These are phyloP conservation scores for Boloria euphrosyne DNA, from an alignment of 2,888 invertebrate genomes.

Conservation along the genomic window DNA sequence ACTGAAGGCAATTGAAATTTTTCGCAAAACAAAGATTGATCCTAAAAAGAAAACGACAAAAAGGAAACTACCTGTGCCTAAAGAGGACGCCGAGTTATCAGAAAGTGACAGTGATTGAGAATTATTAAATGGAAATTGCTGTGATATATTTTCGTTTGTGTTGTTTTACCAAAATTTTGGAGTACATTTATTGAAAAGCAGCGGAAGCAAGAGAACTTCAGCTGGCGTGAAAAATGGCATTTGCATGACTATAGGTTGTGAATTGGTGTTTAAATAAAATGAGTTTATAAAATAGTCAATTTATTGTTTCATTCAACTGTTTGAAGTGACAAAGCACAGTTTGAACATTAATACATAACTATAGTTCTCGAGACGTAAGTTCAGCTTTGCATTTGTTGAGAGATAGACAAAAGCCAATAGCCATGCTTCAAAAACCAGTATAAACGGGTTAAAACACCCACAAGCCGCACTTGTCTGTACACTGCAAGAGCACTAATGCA, in stretches of 20 bases:
- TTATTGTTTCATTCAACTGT: conserved; percentile 72
- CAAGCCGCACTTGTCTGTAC: too few relatives aligned
- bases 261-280: conserved; percentile 50
- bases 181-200: too few relatives aligned
- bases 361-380: too few relatives aligned
- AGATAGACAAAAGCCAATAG: too few relatives aligned
- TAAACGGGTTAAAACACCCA: too few relatives aligned
- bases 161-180: too few relatives aligned
- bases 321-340: conserved; percentile 53
- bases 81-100: conserved; percentile 85
- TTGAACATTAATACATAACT: conserved; percentile 28
- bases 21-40: conserved; percentile 85
- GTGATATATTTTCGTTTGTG: neutral
- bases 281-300: conserved; percentile 67
- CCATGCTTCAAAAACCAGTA: too few relatives aligned
- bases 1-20: conserved; percentile 88
- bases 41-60: conserved; percentile 75
- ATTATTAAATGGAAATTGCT: conserved; percentile 22
- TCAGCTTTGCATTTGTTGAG: too few relatives aligned
- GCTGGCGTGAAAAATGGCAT: too few relatives aligned
- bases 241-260: neutral
- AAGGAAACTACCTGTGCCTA: conserved; percentile 70
- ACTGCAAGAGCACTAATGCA: too few relatives aligned
- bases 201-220: too few relatives aligned
- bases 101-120: conserved; percentile 84